Percentiles rank a stretch among this genome's conserved stretches.
These are phyloP conservation scores for Euura lappo DNA, from an alignment of 1,140 invertebrate genomes.

Conservation along the genomic window DNA sequence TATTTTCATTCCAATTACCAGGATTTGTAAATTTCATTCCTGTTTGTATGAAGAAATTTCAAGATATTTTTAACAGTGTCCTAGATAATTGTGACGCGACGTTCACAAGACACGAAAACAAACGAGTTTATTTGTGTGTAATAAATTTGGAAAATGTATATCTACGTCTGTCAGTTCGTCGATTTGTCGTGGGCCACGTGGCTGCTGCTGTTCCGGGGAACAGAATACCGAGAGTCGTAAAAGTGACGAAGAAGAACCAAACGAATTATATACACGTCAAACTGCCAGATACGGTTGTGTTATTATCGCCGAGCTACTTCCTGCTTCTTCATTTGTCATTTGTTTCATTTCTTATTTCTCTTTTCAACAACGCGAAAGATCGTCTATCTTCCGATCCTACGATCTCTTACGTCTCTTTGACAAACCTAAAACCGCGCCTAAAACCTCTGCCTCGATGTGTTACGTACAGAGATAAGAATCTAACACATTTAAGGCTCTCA, in stretches of 20 bases:
- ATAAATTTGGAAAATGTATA: too few relatives aligned
- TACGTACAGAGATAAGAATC: not conserved
- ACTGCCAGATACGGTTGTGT: not conserved
- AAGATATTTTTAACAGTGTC: too few relatives aligned
- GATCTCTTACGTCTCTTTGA: not conserved
- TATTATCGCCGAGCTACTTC: not conserved
- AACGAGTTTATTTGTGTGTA: too few relatives aligned
- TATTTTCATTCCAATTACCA: too few relatives aligned
- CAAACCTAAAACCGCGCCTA: too few relatives aligned
- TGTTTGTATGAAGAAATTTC: too few relatives aligned
- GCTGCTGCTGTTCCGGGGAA: not conserved
- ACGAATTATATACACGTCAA: not conserved
- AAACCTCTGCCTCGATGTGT: too few relatives aligned
- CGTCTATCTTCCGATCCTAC: not conserved
- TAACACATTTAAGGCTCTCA: too few relatives aligned
- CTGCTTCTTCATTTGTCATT: not conserved
- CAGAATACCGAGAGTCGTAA: not conserved
- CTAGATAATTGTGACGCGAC: too few relatives aligned
- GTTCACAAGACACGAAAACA: too few relatives aligned
- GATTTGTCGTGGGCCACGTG: not conserved
- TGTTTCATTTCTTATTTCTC: not conserved
- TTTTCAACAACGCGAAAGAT: not conserved
- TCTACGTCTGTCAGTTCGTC: too few relatives aligned
- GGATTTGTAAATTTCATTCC: too few relatives aligned
- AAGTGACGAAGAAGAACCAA: not conserved